Evolutionary conservation across 2,888 invertebrate genomes (phyloP), one percentile per base, ranked within the genome.

Genomic region (Dynastes hyllus): DNA sequence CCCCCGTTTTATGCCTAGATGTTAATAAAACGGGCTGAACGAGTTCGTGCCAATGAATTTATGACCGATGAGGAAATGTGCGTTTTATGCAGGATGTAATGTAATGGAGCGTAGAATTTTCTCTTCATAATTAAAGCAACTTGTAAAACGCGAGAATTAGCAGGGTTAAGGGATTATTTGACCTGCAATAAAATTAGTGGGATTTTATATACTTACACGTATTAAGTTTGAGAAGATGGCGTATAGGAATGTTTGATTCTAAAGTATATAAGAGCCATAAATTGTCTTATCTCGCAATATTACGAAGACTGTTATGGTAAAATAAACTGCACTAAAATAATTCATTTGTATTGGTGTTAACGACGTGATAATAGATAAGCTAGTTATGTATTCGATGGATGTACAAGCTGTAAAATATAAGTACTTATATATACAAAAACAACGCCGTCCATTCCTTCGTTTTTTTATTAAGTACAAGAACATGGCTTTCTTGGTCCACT

Each of bases 41-140:
- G 58, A 37, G 29, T 71, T 71, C 58, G 58, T 71, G 71, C 55
- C 55, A 40, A 71, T 76, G 65, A 63, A 50, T 63, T 65, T 76
- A 63, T 65, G 75, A 40, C 51, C 61, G 50, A 61, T 63, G 61
- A 40, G 65, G 22, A 63, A 50, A 65, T 61, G 50, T 50, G 45
- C 75, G 40, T 40, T 61, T 76, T 71, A 58, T 71, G 32, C 37
- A 55, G 55, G 71, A 71, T 71, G 71, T 58, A 67, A 55, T 16
- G 40, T 37, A 71, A 58, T 29, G 16, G 22, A 37, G 71, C 32
- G n/a, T 55, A 71, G 27, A 55, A 70, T 70, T 53, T 51, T 53
- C 32, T 9, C 29, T 13, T 3, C 45, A 27, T 50, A 51, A 70
- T 51, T 70, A 70, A 70, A 70, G 11, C 27, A 9, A 22, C 22